Evolutionary conservation across 2,113 vertebrate species (phyloP).

Genomic region (Motacilla alba): DNA sequence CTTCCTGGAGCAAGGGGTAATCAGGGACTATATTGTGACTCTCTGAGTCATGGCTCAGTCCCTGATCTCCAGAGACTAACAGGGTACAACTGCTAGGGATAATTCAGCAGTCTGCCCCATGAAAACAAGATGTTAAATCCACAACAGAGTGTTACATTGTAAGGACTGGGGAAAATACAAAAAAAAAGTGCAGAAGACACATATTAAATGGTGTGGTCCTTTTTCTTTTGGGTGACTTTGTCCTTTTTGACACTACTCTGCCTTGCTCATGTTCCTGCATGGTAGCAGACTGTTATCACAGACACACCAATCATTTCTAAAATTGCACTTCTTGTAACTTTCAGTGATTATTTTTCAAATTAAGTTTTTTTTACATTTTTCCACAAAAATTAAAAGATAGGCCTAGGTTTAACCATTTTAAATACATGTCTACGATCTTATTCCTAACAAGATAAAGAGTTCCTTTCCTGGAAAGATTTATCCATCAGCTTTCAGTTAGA

Average conservation of each 20-base stretch:
- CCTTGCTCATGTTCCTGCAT: neutral
- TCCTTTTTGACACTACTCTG: neutral
- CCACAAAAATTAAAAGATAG: neutral
- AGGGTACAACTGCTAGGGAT: neutral
- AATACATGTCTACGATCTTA: neutral
- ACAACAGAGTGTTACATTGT: neutral
- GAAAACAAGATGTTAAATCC: neutral
- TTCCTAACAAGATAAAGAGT: neutral
- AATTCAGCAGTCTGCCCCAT: neutral
- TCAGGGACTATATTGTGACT: conserved; percentile 48
- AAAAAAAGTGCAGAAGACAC: neutral
- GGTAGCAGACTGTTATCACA: neutral
- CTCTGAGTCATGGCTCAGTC: conserved; percentile 23
- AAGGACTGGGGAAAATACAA: neutral
- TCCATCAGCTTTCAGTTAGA: neutral
- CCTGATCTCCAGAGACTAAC: conserved; percentile 7
- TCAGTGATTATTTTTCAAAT: neutral
- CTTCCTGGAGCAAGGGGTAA: conserved; percentile 58
- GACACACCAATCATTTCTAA: neutral
- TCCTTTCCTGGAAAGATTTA: neutral
- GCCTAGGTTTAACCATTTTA: neutral
- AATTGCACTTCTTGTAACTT: neutral
- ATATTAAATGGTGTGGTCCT: neutral
- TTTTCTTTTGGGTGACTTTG: neutral
- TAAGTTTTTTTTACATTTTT: neutral